Base-by-base conservation (phyloP, 2,113 vertebrate genomes). In the human region DNA sequence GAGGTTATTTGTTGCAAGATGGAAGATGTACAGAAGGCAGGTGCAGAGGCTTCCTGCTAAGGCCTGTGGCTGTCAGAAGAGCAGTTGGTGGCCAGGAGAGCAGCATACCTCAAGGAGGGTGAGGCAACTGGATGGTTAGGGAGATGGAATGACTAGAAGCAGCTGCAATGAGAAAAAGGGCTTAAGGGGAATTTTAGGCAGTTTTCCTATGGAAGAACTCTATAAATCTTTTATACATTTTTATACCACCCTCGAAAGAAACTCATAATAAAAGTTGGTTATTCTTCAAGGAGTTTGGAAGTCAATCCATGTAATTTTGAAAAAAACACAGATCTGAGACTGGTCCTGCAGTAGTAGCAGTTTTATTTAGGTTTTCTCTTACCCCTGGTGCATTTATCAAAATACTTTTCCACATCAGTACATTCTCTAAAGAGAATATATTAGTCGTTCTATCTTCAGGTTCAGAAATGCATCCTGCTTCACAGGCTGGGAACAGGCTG, bases 241-340 rank as follows among this genome's bases (percentile, higher is more conserved):
- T 86, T 89, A 86, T 70, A 79, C 2, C 22, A 43, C 43, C 10
- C 61, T 95, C 32, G 22, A 80, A 93, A 27, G 85, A 90, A 91
- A 66, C 2, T 52, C n/a, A 22, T 61, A 93, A 92, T 64, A 82
- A 79, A 83, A 81, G 27, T 80, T 22, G 45, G 23, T 40, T 55
- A 17, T 86, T 92, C 48, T 70, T 78, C 64, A 83, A 84, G 25
- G 43, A 89, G 43, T 86, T 82, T 82, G 75, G 90, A 97, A 95
- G n/a, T 75, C 23, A 70, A n/a, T 75, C 3, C n/a, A 12, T 68
- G 22, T 68, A 78, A 68, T n/a, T 95, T 80, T 89, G 27, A 96
- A 92, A 35, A 64, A 64, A 79, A 70, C 6, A 25, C 2, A 2
- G 32, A 55, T 95, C 55, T 80, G 55, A 50, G 38, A 83, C 35